These are phyloP conservation scores for Eustalomyia histrio DNA, from an alignment of 2,888 invertebrate species.

Conservation along the genomic window DNA sequence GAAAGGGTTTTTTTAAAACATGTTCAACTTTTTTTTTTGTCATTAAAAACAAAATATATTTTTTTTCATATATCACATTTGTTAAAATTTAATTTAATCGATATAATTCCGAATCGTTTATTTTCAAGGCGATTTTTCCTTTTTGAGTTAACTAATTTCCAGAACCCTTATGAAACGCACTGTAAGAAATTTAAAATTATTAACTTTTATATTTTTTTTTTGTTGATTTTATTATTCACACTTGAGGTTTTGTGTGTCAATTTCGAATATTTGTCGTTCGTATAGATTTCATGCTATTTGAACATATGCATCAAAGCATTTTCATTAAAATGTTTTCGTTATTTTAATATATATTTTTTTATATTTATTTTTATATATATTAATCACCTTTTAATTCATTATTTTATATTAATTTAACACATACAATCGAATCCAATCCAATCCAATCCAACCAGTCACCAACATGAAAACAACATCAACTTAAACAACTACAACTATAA, in stretches of 20 bases:
- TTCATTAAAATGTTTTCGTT: conserved; percentile 12
- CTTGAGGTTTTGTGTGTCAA: neutral
- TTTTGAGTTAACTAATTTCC: no score
- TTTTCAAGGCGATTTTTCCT: no score
- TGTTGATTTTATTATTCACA: neutral
- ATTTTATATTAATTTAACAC: conserved; percentile 57
- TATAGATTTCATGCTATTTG: neutral
- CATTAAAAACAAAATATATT: no score
- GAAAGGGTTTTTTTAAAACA: no score
- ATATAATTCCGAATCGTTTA: no score
- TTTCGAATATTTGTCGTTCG: neutral
- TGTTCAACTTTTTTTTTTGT: no score
- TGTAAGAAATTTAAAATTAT: no score
- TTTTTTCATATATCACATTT: no score
- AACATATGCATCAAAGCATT: neutral
- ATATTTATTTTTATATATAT: conserved; percentile 49
- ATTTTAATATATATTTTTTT: conserved; percentile 42
- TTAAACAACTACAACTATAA: neutral
- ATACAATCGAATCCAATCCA: neutral
- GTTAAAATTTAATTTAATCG: no score
- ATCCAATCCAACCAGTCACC: neutral
- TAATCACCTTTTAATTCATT: conserved; percentile 62
- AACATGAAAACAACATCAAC: neutral
- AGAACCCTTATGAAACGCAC: no score
- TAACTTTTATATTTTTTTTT: no score